Base-by-base conservation (phyloP, 2,888 invertebrate species). In the Malachius bipustulatus region DNA sequence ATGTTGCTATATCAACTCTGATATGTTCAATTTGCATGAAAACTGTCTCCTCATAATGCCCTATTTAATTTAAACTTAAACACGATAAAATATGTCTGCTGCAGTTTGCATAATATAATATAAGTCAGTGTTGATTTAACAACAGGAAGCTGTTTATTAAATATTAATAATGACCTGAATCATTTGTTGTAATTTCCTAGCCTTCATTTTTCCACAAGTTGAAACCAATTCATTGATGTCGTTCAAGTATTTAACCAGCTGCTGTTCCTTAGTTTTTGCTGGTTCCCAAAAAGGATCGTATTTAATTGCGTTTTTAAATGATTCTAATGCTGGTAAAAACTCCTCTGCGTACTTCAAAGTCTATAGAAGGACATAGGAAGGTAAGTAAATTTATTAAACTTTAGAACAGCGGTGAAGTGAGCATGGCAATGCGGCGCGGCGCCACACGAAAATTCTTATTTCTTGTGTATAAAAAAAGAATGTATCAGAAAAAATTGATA, bases 311-410 rank as follows among this genome's bases (percentile, higher is more conserved):
- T 68, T 64, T 33, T 70, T 63, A 49, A 84, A 82, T 19, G 77
- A 77, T 38, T 76, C 68, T 30, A 88, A 56, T 0, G 85, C 82
- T 48, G 70, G 63, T 39, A 70, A 65, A 56, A 78, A 89, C 36
- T 77, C 71, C 59, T 88, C 87, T 52, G 82, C 79, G 55, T 83
- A 87, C 57, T 79, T 81, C 33, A 80, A 64, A 1, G 78, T 80
- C 85, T 83, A 55, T 31, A 57, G 38, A 30, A 39, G 42, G 37
- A 36, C 14, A 38, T 16, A 6, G 9, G 11, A 11, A 13, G 10
- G 4, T 28, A 35, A 12, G 16, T 16, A 9, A 3, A 40, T 13
- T n/a, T 12, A 30, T 14, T 16, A 28, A 28, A 11, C 11, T 4
- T n/a, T n/a, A n/a, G n/a, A n/a, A n/a, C n/a, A n/a, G n/a, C n/a